phyloP scores from a whole-genome alignment of 2,888 invertebrate genomes.

The Coelopa pilipes region DNA sequence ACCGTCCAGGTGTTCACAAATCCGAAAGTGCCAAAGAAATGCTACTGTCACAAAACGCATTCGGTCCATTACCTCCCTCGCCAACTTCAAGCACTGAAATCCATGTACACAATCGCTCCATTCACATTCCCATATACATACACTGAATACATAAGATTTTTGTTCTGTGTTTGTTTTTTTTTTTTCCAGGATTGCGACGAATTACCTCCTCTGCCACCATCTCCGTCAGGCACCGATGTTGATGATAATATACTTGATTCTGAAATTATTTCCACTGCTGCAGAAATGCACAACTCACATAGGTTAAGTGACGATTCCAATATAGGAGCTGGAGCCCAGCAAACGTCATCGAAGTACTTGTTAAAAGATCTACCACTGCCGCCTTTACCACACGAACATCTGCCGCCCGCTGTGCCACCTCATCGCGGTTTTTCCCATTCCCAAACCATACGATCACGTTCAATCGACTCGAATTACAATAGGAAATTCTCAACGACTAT shows the following conservation, averaged over 20 bases:
- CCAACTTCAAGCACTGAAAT: constrained; percentile 61
- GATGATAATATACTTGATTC: constrained; percentile 48
- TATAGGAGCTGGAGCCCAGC: neutral
- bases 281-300: constrained; percentile 45
- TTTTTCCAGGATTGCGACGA: constrained; percentile 64
- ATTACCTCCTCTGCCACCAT: constrained; percentile 73
- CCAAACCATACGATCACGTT: constrained; percentile 82
- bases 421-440: constrained; percentile 69
- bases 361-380: constrained; percentile 60
- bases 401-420: constrained; percentile 78
- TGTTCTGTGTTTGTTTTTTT: neutral
- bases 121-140: neutral
- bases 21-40: constrained; percentile 81
- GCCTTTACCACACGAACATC: constrained; percentile 56
- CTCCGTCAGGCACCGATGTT: constrained; percentile 75
- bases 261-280: constrained; percentile 41
- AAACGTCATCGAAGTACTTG: constrained; percentile 43
- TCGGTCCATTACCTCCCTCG: constrained; percentile 66
- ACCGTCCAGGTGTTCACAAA: constrained; percentile 75
- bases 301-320: constrained; percentile 25
- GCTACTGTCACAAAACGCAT: constrained; percentile 65
- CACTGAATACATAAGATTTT: neutral
- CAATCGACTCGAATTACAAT: constrained; percentile 84
- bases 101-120: constrained; percentile 45
- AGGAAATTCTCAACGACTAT: constrained; percentile 70